Base-by-base conservation (phyloP, 2,888 invertebrate species). In the Monoplex corrugatus region DNA sequence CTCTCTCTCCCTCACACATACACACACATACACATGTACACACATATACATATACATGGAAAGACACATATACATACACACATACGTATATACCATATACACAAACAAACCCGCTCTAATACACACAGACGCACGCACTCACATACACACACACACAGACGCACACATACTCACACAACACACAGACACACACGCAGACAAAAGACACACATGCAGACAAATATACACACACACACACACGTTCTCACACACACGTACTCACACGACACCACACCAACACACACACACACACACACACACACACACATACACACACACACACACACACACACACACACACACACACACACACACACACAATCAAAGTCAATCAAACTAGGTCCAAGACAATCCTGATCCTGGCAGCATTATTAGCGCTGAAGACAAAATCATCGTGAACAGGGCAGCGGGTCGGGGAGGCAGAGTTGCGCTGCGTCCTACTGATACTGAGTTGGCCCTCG, bases 381-480 rank as follows among this genome's bases (percentile, higher is more conserved):
- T 90, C 90, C 43, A 90, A 32, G 78, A 87, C 83, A 35, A 90
- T 90, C 78, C 86, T 89, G 28, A 90, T 90, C 16, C 83, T 89
- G 32, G 89, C 90, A 38, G 80, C 86, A 83, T 90, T 90, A 43
- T 90, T 89, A 13, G n/a, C 44, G 43, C 89, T 89, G 80, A 86
- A 89, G 10, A 86, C 68, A 80, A 78, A 89, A 57, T 89, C 89
- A 32, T 86, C 89, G 38, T 78, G 43, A 45, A 72, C 32, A 8
- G 45, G 44, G 5, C 45, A 75, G 16, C 38, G 45, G 10, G 32
- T 13, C 83, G 83, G 8, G 75, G 75, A 75, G n/a, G 19, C 13
- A 16, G 75, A n/a, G 19, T 32, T 75, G 19, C n/a, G 75, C 75
- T 16, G 10, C 38, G 13, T 19, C 78, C 16, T 13, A 13, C 78